phyloP scores from a whole-genome alignment of 2,113 vertebrate species.

The Nettapus auritus region DNA sequence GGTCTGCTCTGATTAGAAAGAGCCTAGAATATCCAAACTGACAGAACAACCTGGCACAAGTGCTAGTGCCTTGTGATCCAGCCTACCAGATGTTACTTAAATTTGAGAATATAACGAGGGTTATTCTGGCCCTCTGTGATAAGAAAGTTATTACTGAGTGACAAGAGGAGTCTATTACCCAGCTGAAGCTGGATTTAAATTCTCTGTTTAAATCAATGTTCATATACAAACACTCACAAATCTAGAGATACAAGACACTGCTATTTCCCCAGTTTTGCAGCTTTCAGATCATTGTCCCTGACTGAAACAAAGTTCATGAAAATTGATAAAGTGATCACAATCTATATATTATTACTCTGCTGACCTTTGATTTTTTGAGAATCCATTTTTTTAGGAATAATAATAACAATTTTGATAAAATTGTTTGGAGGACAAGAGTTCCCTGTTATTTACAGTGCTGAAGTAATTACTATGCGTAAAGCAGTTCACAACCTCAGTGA shows the following conservation, averaged over 20 bases:
- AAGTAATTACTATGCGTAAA: neutral
- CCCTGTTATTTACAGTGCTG: neutral
- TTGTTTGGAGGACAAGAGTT: neutral
- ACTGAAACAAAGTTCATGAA: neutral
- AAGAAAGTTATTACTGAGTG: slow-evolving; percentile 40
- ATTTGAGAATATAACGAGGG: neutral
- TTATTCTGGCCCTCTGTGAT: slow-evolving; percentile 33
- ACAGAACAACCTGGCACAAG: neutral
- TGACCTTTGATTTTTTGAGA: neutral
- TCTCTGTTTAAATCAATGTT: neutral
- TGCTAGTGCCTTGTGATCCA: neutral
- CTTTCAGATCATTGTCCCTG: neutral
- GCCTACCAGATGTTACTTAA: neutral
- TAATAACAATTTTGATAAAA: neutral
- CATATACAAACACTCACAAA: rapidly evolving
- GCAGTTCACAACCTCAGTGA: neutral
- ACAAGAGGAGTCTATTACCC: neutral
- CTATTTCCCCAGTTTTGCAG: neutral
- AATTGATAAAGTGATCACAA: neutral
- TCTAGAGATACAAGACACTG: neutral
- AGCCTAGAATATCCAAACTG: neutral
- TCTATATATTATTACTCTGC: rapidly evolving
- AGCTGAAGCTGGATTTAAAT: neutral
- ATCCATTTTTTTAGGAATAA: neutral
- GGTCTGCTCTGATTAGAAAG: neutral